These are phyloP conservation scores for Ormia ochracea DNA, from an alignment of 2,888 invertebrate species.

Conservation along the genomic window DNA sequence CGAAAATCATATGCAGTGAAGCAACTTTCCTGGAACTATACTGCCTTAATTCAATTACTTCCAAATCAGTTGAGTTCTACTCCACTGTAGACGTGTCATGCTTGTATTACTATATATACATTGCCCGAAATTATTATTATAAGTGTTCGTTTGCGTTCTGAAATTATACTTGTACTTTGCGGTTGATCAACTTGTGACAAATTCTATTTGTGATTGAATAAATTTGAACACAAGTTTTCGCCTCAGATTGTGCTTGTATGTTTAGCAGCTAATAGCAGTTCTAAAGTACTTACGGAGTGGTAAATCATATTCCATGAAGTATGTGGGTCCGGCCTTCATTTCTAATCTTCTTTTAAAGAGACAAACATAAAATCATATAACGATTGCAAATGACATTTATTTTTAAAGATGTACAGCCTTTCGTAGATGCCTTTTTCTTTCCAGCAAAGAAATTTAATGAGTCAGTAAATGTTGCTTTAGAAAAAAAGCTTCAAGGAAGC, in stretches of 20 bases:
- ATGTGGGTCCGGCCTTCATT: not conserved
- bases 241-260: not conserved
- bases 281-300: not conserved
- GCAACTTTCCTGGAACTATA: too few species aligned
- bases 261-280: not conserved
- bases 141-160: not conserved
- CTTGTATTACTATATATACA: not conserved
- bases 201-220: not conserved
- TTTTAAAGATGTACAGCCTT: too few species aligned
- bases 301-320: not conserved
- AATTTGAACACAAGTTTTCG: not conserved
- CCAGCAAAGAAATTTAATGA: too few species aligned
- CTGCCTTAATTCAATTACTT: not conserved
- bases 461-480: too few species aligned
- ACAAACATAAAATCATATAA: not conserved
- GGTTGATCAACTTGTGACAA: not conserved
- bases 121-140: not conserved
- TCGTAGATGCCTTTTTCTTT: too few species aligned
- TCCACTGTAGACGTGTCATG: not conserved
- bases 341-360: not conserved
- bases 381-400: too few species aligned
- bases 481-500: too few species aligned
- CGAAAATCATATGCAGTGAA: too few species aligned
- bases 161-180: not conserved
- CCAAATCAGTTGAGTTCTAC: not conserved